These are phyloP conservation scores for Oreohelix idahoensis DNA, from an alignment of 1,140 invertebrate species.

Conservation along the genomic window DNA sequence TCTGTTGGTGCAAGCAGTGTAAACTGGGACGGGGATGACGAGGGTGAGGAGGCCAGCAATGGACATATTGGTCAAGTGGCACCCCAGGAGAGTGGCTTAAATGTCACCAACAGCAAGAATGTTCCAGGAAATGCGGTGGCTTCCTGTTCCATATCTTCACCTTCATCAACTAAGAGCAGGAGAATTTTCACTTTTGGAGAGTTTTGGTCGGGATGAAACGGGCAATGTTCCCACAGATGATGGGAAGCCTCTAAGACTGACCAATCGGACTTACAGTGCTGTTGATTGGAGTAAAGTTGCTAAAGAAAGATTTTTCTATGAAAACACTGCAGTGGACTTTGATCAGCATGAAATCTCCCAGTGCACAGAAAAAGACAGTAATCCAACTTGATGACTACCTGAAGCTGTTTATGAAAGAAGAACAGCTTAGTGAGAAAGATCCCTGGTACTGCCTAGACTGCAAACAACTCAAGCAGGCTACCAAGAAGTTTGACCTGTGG, in stretches of 20 bases:
- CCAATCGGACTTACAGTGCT: conserved; percentile 72
- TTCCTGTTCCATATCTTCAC: conserved; percentile 11
- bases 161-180: conserved; percentile 40
- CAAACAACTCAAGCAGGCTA: conserved; percentile 86
- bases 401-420: conserved; percentile 75
- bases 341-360: conserved; percentile 59
- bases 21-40: conserved; percentile 44
- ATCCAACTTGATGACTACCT: conserved; percentile 75
- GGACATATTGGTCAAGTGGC: background rate
- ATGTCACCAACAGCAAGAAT: conserved; percentile 6
- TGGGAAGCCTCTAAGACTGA: conserved; percentile 68
- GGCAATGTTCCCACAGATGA: conserved; percentile 64
- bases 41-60: conserved; percentile 35
- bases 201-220: conserved; percentile 72
- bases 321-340: conserved; percentile 70
- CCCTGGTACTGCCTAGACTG: conserved; percentile 86
- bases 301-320: conserved; percentile 73
- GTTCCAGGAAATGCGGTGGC: background rate
- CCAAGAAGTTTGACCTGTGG: conserved; percentile 92
- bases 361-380: conserved; percentile 62
- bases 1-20: conserved; percentile 51
- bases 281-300: conserved; percentile 73
- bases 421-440: conserved; percentile 75
- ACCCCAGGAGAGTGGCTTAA: background rate
- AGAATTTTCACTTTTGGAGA: conserved; percentile 69